Percentiles rank a stretch among this genome's conserved stretches.
Conservation (phyloP, 2,888 invertebrate genomes). For the Clostera curtula region DNA sequence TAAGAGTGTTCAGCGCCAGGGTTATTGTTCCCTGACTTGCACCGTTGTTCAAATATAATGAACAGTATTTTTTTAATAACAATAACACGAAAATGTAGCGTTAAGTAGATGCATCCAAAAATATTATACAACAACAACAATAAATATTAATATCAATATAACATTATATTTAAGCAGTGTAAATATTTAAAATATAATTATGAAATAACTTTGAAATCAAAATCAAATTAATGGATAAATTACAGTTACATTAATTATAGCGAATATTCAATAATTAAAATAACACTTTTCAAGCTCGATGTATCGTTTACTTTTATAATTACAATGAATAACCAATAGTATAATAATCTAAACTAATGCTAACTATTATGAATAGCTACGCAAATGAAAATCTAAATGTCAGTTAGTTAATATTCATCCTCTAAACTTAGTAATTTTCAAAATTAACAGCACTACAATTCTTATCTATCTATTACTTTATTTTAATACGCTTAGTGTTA, state of each 20-base stretch:
- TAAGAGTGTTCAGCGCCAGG: conserved; percentile 24
- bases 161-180: conserved; percentile 69
- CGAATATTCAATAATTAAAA: conserved; percentile 64
- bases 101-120: conserved; percentile 69
- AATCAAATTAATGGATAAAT: conserved; percentile 46
- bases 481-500: conserved; percentile 41
- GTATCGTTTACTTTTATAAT: conserved; percentile 46
- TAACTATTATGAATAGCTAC: conserved; percentile 45
- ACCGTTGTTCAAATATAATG: conserved; percentile 33
- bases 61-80: conserved; percentile 42
- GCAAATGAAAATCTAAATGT: conserved; percentile 57
- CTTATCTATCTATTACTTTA: conserved; percentile 41
- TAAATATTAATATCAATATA: conserved; percentile 62
- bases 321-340: conserved; percentile 34
- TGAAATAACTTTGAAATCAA: conserved; percentile 57
- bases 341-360: conserved; percentile 55
- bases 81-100: conserved; percentile 57
- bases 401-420: conserved; percentile 64
- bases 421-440: conserved; percentile 69
- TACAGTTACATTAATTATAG: conserved; percentile 55
- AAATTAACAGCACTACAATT: conserved; percentile 44
- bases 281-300: conserved; percentile 70
- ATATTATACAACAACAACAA: conserved; percentile 68
- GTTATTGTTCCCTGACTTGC: conserved; percentile 19
- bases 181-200: conserved; percentile 68